Conservation (phyloP, 2,888 invertebrate species). For the Podabrus alpinus region DNA sequence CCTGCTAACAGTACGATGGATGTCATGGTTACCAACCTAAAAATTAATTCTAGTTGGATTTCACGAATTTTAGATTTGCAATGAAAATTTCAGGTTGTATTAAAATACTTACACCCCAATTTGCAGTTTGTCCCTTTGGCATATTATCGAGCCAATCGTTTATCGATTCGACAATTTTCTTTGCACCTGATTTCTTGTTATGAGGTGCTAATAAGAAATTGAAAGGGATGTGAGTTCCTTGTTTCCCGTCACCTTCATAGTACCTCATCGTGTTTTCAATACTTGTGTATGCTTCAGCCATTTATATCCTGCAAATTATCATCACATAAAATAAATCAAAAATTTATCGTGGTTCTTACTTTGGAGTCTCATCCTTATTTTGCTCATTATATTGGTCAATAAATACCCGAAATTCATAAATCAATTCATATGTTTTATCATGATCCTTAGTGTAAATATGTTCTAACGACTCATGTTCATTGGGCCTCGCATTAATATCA, state of each 20-base stretch:
- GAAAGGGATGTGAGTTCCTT: constrained; percentile 76
- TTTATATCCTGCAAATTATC: constrained; percentile 62
- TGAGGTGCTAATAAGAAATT: constrained; percentile 75
- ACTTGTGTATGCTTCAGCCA: constrained; percentile 75
- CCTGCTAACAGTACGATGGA: constrained; percentile 69
- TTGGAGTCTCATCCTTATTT: constrained; percentile 27
- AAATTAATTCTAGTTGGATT: constrained; percentile 2
- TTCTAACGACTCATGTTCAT: constrained; percentile 61
- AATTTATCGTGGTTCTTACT: not conserved
- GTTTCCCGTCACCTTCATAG: constrained; percentile 59
- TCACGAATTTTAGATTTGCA: too few relatives aligned
- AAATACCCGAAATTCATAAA: constrained; percentile 68
- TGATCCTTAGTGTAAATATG: constrained; percentile 66
- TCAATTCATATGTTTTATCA: constrained; percentile 66
- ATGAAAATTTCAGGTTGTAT: too few relatives aligned
- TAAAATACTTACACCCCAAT: constrained; percentile 67
- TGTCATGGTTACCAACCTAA: constrained; percentile 78
- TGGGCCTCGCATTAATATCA: constrained; percentile 35
- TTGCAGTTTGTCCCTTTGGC: constrained; percentile 65
- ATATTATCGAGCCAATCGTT: constrained; percentile 69
- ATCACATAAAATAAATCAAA: not conserved
- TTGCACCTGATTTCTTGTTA: constrained; percentile 61
- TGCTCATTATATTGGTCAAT: constrained; percentile 61
- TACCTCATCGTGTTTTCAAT: constrained; percentile 66
- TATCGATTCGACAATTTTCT: constrained; percentile 64